Base-by-base conservation (phyloP, 2,113 vertebrate genomes). In the Emydura subglobosa region DNA sequence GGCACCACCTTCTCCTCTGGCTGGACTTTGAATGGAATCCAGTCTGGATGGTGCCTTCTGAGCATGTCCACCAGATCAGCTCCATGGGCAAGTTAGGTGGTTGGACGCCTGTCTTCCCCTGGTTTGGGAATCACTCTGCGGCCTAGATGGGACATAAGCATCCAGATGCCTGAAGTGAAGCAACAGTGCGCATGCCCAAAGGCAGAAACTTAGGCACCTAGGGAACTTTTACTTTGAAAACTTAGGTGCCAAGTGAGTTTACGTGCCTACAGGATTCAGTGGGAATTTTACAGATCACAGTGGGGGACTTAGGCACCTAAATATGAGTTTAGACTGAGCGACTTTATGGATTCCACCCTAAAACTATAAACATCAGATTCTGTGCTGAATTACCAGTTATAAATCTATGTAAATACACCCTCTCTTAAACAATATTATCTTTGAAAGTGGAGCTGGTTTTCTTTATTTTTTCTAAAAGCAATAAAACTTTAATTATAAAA, bases 401-500 rank as follows among this genome's bases (percentile, higher is more conserved):
- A 31, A 29, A 88, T 54, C 90, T 86, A 19, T 2, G 5, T 87
- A 54, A 90, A 24, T 74, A 57, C 2, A 34, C 50, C 22, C 6
- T 82, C 82, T n/a, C 42, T 87, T 87, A 17, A 24, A 93, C 4
- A 25, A 5, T 54, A 1, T 81, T 92, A n/a, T 61, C 21, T 44
- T 94, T 89, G 47, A 82, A 81, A 54, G 78, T 24, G 5, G 29
- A 89, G 51, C 42, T 17, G 79, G 42, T 61, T 8, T 17, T 24
- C 10, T 91, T 17, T 55, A 3, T 2, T 81, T 89, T 55, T 19
- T 57, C 16, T 34, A n/a, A 51, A 87, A 53, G 5, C 54, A 91
- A 82, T 80, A 44, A 49, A 54, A 1, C 5, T 93, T 93, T 86
- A 78, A 83, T 96, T 91, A 92, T 84, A 86, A 94, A 42, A 55